Evolutionary conservation across 2,113 vertebrate species (phyloP), one percentile per base, ranked within the genome.

Genomic region (Corvus hawaiiensis): DNA sequence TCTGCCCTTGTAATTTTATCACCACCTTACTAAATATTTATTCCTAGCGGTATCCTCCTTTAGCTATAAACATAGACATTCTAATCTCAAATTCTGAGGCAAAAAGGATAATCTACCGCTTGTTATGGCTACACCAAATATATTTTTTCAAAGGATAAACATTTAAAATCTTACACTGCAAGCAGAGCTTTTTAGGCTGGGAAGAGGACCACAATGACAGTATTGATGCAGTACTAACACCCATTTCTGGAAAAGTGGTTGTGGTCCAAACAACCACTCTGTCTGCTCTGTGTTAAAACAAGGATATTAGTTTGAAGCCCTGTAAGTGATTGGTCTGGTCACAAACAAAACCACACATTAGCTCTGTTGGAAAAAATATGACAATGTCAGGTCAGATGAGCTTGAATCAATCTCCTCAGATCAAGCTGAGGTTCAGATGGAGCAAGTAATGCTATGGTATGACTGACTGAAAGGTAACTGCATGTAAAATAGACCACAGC

Each of bases 81-180:
- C 69, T 89, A 56, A 93, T 93, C 77, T 95, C 54, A 89, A 81
- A 68, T 96, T 95, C 43, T 69, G 62, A 91, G 74, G 82, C 54
- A 85, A 73, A 85, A 90, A 21, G 22, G 46, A 61, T 91, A 61
- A 73, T 93, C 56, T 75, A 52, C 44, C 71, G 64, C 49, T 91
- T 93, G 66, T 87, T 93, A 82, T 69, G 81, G 46, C 82, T 91
- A 85, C 82, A 82, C 13, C 62, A 72, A 72, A 39, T 69, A 15
- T 49, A 69, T 84, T 87, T 95, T 85, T 91, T 90, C 26, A 68
- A 82, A 58, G 52, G n/a, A 73, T 91, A 96, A 93, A 76, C 58
- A 69, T 89, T 96, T 87, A n/a, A 89, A 89, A 79, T 71, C 62
- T 43, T 82, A 64, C 6, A 69, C 12, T 84, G 58, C 69, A 11